phyloP scores from a whole-genome alignment of 2,888 invertebrate genomes.

The Cartodere bifasciata region DNA sequence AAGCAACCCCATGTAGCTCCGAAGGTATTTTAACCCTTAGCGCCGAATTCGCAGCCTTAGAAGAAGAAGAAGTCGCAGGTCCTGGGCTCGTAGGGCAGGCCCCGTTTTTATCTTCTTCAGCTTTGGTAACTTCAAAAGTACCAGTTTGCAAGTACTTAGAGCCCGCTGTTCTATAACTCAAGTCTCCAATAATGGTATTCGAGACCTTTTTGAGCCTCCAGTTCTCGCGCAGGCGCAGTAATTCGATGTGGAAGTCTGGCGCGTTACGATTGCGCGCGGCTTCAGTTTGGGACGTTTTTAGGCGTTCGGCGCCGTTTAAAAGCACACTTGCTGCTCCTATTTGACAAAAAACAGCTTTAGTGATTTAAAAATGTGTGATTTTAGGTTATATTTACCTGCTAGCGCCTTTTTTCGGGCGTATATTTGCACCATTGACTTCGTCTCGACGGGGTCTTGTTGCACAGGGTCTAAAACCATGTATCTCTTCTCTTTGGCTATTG shows the following conservation, averaged over 20 bases:
- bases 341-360: conserved; percentile 17
- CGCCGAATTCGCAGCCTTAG: conserved; percentile 56
- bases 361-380: conserved; percentile 9
- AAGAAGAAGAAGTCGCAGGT: conserved; percentile 34
- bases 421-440: conserved; percentile 77
- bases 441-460: conserved; percentile 69
- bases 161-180: conserved; percentile 91
- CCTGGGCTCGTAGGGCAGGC: conserved; percentile 36
- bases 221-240: conserved; percentile 77
- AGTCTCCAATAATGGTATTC: conserved; percentile 87
- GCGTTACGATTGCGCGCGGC: conserved; percentile 62
- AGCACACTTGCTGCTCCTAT: conserved; percentile 77
- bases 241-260: conserved; percentile 86
- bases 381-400: conserved; percentile 45
- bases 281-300: conserved; percentile 72
- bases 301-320: conserved; percentile 72
- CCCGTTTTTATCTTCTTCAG: conserved; percentile 57
- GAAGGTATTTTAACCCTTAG: conserved; percentile 85
- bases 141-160: conserved; percentile 90
- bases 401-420: conserved; percentile 89
- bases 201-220: conserved; percentile 96
- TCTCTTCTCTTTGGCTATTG: conserved; percentile 84
- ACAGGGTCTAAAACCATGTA: conserved; percentile 92
- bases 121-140: conserved; percentile 91
- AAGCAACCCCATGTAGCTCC: conserved; percentile 89